Conservation (phyloP, 2,888 invertebrate species). For the Boloria selene region DNA sequence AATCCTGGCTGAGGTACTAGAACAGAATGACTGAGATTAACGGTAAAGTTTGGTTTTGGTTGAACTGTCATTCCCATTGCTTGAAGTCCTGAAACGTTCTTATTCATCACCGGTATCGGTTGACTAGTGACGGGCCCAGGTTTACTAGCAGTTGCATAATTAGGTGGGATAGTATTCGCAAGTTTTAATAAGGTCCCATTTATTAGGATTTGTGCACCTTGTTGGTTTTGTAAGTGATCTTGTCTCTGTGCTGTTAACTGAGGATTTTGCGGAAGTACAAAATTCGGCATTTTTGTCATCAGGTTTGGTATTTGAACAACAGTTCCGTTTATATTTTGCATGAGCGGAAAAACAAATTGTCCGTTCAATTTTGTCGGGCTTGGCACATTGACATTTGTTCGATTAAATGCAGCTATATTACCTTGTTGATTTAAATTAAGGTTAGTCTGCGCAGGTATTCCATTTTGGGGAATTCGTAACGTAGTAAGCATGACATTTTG, state of each 20-base stretch:
- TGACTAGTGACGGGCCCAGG: constrained; percentile 65
- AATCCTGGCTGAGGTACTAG: constrained; percentile 76
- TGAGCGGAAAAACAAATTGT: constrained; percentile 82
- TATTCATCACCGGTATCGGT: constrained; percentile 69
- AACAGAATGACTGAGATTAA: constrained; percentile 78
- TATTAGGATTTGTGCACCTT: constrained; percentile 74
- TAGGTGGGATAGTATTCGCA: constrained; percentile 63
- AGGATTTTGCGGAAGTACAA: constrained; percentile 69
- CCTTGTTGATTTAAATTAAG: constrained; percentile 60
- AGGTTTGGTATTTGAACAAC: constrained; percentile 85
- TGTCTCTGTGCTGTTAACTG: constrained; percentile 65
- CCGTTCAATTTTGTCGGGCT: constrained; percentile 77
- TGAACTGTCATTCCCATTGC: constrained; percentile 75
- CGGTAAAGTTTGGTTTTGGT: constrained; percentile 78
- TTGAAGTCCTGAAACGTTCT: constrained; percentile 71
- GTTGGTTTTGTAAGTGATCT: constrained; percentile 72
- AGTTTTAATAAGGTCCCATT: constrained; percentile 79
- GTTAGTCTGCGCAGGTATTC: constrained; percentile 61
- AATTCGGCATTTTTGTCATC: constrained; percentile 82
- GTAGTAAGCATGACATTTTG: constrained; percentile 82
- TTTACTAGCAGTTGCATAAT: constrained; percentile 67
- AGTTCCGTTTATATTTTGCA: constrained; percentile 82
- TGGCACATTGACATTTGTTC: constrained; percentile 69
- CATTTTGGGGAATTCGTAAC: constrained; percentile 80
- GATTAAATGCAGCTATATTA: constrained; percentile 66